Evolutionary conservation across 2,888 invertebrate genomes (phyloP).

Genomic region (Esperia sulphurella): DNA sequence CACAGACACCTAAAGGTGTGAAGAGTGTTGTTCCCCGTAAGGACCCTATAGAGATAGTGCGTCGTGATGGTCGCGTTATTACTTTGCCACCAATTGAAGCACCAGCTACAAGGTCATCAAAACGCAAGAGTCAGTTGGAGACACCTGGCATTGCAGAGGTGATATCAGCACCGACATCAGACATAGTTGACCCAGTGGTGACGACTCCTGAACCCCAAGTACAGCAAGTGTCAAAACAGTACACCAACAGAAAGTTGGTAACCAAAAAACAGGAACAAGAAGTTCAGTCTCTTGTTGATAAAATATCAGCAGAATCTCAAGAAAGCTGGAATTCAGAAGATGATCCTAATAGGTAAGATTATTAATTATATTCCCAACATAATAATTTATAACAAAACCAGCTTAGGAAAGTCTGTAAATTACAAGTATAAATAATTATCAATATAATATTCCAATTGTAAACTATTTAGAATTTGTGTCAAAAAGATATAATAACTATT

Average conservation of each 20-base stretch:
- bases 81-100: constrained; percentile 90
- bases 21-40: constrained; percentile 55
- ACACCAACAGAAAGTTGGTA: constrained; percentile 54
- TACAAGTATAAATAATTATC: too few relatives aligned
- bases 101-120: constrained; percentile 88
- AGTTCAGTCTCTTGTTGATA: constrained; percentile 38
- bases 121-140: constrained; percentile 78
- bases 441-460: too few relatives aligned
- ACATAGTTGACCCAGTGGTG: constrained; percentile 23
- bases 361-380: neutral
- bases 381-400: neutral
- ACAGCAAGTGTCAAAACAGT: constrained; percentile 54
- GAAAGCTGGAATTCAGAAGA: constrained; percentile 91
- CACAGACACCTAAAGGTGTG: constrained; percentile 46
- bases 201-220: constrained; percentile 48
- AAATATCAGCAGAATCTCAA: constrained; percentile 78
- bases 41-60: constrained; percentile 85
- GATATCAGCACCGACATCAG: constrained; percentile 28
- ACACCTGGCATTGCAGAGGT: constrained; percentile 25
- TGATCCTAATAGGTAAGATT: constrained; percentile 87
- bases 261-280: constrained; percentile 47
- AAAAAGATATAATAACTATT: too few relatives aligned
- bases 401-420: too few relatives aligned
- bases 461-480: too few relatives aligned
- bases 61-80: constrained; percentile 86